Evolutionary conservation across 2,888 invertebrate genomes (phyloP).

Genomic region (Clistopyga incitator): DNA sequence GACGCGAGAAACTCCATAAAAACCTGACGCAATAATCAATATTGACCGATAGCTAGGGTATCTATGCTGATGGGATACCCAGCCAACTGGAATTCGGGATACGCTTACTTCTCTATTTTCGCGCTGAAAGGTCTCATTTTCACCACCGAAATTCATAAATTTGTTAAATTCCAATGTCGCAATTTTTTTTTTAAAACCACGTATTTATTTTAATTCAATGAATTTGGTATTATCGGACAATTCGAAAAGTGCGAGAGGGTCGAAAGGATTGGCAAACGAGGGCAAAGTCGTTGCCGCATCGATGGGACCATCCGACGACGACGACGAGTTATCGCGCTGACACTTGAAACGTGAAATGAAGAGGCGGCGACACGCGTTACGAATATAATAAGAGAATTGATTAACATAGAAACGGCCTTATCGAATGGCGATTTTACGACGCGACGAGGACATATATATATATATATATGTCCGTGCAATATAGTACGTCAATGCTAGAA

Average conservation of each 20-base stretch:
- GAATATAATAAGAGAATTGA: slow-evolving; percentile 67
- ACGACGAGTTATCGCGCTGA: slow-evolving; percentile 33
- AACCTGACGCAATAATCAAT: slow-evolving; percentile 35
- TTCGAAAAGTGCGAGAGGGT: neutral
- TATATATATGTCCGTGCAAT: slow-evolving; percentile 27
- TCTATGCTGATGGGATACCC: slow-evolving; percentile 12
- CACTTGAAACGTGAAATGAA: slow-evolving; percentile 45
- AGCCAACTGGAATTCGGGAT: neutral
- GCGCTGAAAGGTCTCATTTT: neutral
- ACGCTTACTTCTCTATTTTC: neutral
- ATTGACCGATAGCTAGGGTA: slow-evolving; percentile 28
- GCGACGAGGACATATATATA: slow-evolving; percentile 10
- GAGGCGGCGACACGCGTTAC: slow-evolving; percentile 44
- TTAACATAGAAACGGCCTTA: slow-evolving; percentile 72
- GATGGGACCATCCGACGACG: slow-evolving; percentile 3
- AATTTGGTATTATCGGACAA: slow-evolving; percentile 4
- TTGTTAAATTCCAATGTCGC: neutral
- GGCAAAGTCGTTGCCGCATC: neutral
- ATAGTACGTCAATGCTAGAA: slow-evolving; percentile 9
- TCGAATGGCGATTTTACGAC: slow-evolving; percentile 50
- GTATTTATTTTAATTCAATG: neutral
- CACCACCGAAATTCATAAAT: neutral
- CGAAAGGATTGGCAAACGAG: slow-evolving; percentile 31
- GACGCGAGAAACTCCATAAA: slow-evolving; percentile 10
- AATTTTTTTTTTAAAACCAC: neutral